These are phyloP conservation scores for Protula sp. DNA, from an alignment of 2,888 invertebrate genomes.

Conservation along the genomic window DNA sequence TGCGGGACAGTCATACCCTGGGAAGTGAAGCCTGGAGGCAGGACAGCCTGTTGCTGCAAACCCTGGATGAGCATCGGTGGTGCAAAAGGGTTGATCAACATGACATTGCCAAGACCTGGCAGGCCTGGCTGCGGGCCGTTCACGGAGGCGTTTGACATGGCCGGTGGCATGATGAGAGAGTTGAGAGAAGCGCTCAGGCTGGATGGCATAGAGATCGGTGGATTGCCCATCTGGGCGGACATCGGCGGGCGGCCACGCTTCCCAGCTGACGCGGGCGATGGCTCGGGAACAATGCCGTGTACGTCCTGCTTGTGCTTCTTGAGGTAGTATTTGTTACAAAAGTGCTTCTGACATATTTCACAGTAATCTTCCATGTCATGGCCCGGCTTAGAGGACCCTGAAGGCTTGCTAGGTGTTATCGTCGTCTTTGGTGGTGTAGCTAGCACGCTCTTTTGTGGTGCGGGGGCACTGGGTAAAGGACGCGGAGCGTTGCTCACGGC, in stretches of 20 bases:
- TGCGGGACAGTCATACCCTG: not conserved
- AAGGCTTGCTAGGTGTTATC: not conserved
- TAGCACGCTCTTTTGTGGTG: not conserved
- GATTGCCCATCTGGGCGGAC: not conserved
- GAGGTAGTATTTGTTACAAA: constrained; percentile 56
- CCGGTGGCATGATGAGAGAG: constrained; percentile 7
- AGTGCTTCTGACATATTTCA: constrained; percentile 55
- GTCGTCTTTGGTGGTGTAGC: not conserved
- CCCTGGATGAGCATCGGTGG: constrained; percentile 45
- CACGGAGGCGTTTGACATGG: constrained; percentile 22
- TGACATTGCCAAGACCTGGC: constrained; percentile 44
- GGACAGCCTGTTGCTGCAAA: constrained; percentile 4
- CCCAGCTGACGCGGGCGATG: constrained; percentile 25
- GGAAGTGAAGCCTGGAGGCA: not conserved
- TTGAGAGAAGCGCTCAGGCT: constrained; percentile 3
- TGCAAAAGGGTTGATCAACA: constrained; percentile 52
- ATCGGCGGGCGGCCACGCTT: constrained; percentile 5
- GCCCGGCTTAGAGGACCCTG: constrained; percentile 6
- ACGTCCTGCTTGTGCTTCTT: constrained; percentile 55
- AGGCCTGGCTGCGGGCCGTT: constrained; percentile 19
- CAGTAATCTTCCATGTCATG: constrained; percentile 53
- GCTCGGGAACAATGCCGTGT: constrained; percentile 44
- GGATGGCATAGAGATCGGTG: too few relatives aligned
- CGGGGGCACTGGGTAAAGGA: not conserved
- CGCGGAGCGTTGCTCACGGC: not conserved